These are phyloP conservation scores for Odontocerum albicorne DNA, from an alignment of 2,888 invertebrate species.

Conservation along the genomic window DNA sequence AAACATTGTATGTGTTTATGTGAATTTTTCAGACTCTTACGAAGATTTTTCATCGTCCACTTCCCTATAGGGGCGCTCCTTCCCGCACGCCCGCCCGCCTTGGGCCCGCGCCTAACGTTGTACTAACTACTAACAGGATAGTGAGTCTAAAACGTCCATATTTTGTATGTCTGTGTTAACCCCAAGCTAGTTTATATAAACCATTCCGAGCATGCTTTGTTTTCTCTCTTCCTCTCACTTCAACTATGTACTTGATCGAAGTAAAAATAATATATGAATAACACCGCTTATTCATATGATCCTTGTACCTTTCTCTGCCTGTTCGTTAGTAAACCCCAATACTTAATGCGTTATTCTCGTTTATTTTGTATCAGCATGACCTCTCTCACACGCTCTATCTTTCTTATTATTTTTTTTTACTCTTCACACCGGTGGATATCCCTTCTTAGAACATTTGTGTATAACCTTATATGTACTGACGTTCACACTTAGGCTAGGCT, in stretches of 20 bases:
- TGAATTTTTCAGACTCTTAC: conserved; percentile 65
- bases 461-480: too few species aligned
- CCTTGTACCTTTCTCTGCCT: conserved; percentile 24
- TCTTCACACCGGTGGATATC: background rate
- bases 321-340: conserved; percentile 30
- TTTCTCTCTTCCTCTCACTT: background rate
- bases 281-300: background rate
- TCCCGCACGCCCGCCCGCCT: conserved; percentile 9
- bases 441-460: too few species aligned
- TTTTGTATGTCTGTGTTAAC: conserved; percentile 33
- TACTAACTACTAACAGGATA: conserved; percentile 33
- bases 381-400: conserved; percentile 1
- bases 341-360: conserved; percentile 7
- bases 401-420: background rate
- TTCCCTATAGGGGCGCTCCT: conserved; percentile 59
- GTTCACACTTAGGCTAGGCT: too few species aligned
- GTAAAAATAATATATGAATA: too few species aligned
- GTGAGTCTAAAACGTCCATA: conserved; percentile 30
- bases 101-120: conserved; percentile 24
- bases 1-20: conserved; percentile 27
- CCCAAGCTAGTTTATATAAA: background rate
- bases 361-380: conserved; percentile 23
- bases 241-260: background rate
- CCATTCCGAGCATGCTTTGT: conserved; percentile 8
- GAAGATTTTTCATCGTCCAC: conserved; percentile 73